These are phyloP conservation scores for Agrilus cyanescens DNA, from an alignment of 2,888 invertebrate species.

Conservation along the genomic window DNA sequence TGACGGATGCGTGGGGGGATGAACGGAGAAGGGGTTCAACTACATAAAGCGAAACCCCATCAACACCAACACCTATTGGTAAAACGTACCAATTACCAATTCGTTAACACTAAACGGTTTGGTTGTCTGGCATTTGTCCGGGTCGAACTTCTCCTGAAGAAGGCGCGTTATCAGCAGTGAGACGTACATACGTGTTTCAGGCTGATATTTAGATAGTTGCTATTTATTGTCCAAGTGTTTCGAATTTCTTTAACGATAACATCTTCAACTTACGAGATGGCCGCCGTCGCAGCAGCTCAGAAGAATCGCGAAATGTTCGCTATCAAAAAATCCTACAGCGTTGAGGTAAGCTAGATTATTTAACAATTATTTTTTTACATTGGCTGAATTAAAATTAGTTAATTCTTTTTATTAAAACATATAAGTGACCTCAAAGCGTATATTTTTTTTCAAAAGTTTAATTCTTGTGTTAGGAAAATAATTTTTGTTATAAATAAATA, in stretches of 20 bases:
- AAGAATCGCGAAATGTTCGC: constrained; percentile 94
- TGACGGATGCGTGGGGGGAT: constrained; percentile 37
- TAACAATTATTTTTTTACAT: constrained; percentile 1
- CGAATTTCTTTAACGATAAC: constrained; percentile 7
- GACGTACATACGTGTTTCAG: constrained; percentile 30
- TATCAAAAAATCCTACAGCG: constrained; percentile 94
- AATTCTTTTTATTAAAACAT: too few species aligned
- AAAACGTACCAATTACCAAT: constrained; percentile 23
- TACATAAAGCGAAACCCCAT: constrained; percentile 32
- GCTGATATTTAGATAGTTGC: constrained; percentile 21
- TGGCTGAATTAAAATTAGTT: neutral
- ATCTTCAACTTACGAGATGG: constrained; percentile 36
- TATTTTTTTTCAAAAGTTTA: too few species aligned
- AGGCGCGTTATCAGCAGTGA: constrained; percentile 35
- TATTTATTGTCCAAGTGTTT: constrained; percentile 2
- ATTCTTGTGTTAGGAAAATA: too few species aligned
- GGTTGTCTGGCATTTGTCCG: constrained; percentile 25
- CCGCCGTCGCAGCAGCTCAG: constrained; percentile 85
- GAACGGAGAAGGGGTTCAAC: constrained; percentile 29
- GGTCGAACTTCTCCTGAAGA: constrained; percentile 12
- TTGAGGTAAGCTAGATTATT: constrained; percentile 64
- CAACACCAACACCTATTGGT: constrained; percentile 28
- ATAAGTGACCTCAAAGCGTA: too few species aligned
- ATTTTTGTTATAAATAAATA: too few species aligned
- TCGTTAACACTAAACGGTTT: too few species aligned